Conservation (phyloP, 2,797 vertebrate species). For the Octomys mimax region DNA sequence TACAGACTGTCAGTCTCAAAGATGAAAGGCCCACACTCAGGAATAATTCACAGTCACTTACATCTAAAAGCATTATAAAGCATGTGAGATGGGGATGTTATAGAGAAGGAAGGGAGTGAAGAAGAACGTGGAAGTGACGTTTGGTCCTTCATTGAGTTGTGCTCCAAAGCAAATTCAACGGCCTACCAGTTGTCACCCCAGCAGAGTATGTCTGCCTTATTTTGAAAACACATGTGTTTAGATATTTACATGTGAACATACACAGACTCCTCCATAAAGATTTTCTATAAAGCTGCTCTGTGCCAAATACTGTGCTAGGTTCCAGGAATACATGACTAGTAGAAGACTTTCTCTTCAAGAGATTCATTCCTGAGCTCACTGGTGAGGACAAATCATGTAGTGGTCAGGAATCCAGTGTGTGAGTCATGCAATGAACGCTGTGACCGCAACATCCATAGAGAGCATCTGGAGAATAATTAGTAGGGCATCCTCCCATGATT, state of each 20-base stretch:
- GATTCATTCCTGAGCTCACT: not conserved
- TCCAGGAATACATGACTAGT: not conserved
- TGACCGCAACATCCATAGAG: not conserved
- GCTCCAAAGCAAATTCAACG: constrained; percentile 55
- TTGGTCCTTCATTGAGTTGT: constrained; percentile 57
- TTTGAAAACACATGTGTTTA: constrained; percentile 14
- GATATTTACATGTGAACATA: not conserved
- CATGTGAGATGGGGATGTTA: constrained; percentile 39
- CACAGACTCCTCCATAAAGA: not conserved
- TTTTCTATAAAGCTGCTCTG: not conserved
- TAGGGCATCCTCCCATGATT: not conserved
- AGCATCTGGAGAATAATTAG: not conserved
- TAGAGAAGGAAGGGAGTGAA: constrained; percentile 25
- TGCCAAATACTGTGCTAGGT: not conserved
- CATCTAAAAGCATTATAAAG: constrained; percentile 65
- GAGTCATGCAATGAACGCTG: not conserved
- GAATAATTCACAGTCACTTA: constrained; percentile 70
- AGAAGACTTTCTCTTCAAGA: not conserved
- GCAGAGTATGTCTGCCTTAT: not conserved
- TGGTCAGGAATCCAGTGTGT: not conserved
- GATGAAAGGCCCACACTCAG: constrained; percentile 63
- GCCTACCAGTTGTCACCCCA: constrained; percentile 51
- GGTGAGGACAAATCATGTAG: not conserved
- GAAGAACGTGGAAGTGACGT: constrained; percentile 41
- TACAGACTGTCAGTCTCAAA: constrained; percentile 57